Evolutionary conservation across 2,888 invertebrate genomes (phyloP).

Genomic region (Eupithecia subfuscata): DNA sequence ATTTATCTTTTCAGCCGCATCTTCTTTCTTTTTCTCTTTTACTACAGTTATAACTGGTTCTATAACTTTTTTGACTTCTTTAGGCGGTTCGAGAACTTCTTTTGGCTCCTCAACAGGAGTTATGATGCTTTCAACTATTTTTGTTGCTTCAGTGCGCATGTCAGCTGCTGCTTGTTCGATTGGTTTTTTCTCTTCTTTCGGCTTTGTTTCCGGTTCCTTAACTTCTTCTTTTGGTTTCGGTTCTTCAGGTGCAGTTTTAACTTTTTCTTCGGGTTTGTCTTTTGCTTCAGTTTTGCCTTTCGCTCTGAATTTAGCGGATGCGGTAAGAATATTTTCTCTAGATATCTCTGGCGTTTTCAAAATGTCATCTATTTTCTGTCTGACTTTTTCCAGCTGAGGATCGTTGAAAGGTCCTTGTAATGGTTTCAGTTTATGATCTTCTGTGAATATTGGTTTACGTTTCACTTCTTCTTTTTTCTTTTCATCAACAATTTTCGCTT

Average conservation of each 20-base stretch:
- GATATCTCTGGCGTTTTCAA: constrained; percentile 79
- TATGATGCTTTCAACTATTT: constrained; percentile 77
- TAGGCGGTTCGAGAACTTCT: constrained; percentile 48
- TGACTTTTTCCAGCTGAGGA: constrained; percentile 77
- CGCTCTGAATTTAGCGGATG: constrained; percentile 60
- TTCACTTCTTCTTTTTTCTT: constrained; percentile 44
- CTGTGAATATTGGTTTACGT: constrained; percentile 57
- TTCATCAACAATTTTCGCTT: constrained; percentile 47
- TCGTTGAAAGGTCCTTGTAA: constrained; percentile 78
- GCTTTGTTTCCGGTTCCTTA: constrained; percentile 64
- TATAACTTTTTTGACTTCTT: constrained; percentile 61
- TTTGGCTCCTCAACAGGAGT: constrained; percentile 78
- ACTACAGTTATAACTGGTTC: constrained; percentile 76
- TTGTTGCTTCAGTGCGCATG: constrained; percentile 71
- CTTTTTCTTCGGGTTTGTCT: constrained; percentile 61
- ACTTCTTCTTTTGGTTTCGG: constrained; percentile 61
- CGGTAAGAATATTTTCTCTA: constrained; percentile 71
- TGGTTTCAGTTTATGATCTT: constrained; percentile 73
- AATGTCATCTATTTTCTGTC: constrained; percentile 78
- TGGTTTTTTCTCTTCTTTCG: constrained; percentile 50
- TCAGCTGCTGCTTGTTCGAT: constrained; percentile 54
- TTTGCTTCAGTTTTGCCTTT: constrained; percentile 49
- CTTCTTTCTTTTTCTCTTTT: constrained; percentile 71
- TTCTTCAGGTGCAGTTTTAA: constrained; percentile 65
- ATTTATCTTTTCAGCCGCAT: constrained; percentile 64